These are phyloP conservation scores for Pemphigus obesinymphae DNA, from an alignment of 1,140 invertebrate species.

Conservation along the genomic window DNA sequence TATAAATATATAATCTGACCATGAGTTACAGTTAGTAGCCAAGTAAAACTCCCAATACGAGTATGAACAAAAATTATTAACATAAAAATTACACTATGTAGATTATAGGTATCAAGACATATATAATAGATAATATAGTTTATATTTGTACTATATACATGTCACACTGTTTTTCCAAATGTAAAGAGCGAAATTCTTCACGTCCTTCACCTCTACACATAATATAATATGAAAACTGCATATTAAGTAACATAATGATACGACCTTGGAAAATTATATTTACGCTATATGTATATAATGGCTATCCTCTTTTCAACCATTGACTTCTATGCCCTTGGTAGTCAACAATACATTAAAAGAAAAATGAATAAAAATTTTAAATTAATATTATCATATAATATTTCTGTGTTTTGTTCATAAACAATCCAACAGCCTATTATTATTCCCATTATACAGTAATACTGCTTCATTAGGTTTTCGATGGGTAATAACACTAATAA, in stretches of 20 bases:
- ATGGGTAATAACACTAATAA: too few species aligned
- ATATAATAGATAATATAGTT: too few species aligned
- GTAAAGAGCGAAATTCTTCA: neutral
- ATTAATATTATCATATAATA: neutral
- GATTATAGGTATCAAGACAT: too few species aligned
- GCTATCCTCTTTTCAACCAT: slow-evolving; percentile 11
- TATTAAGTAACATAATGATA: slow-evolving; percentile 4
- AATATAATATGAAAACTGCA: slow-evolving; percentile 14
- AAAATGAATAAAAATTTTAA: slow-evolving; percentile 6
- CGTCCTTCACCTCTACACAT: neutral
- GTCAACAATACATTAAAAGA: slow-evolving; percentile 17
- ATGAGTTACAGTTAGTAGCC: too few species aligned
- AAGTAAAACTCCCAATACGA: too few species aligned
- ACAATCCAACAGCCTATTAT: neutral
- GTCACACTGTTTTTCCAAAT: neutral
- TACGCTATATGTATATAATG: slow-evolving; percentile 5
- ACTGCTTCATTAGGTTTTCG: too few species aligned
- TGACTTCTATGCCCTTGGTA: neutral
- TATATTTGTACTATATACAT: neutral
- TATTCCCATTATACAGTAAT: too few species aligned
- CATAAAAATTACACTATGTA: too few species aligned
- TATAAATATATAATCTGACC: too few species aligned
- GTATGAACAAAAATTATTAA: too few species aligned
- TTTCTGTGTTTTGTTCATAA: neutral
- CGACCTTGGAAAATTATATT: slow-evolving; percentile 18